These are phyloP conservation scores for Magallana gigas DNA, from an alignment of 1,140 invertebrate species.

Conservation along the genomic window DNA sequence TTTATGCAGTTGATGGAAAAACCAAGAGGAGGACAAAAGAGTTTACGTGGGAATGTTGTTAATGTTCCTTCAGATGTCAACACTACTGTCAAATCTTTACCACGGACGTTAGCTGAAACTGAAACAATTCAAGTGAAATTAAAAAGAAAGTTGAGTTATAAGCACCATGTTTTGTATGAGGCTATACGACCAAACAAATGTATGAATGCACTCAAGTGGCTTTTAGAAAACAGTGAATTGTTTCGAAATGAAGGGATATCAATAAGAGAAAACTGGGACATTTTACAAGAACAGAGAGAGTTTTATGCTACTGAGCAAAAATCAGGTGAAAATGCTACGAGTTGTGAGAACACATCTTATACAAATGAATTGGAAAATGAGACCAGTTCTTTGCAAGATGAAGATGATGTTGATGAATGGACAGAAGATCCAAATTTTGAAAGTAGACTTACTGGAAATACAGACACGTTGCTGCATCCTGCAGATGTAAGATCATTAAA, in stretches of 20 bases:
- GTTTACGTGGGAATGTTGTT: slow-evolving; percentile 55
- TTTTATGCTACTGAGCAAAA: slow-evolving; percentile 10
- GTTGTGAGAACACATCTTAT: neutral
- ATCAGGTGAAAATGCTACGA: neutral
- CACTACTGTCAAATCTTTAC: neutral
- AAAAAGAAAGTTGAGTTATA: slow-evolving; percentile 40
- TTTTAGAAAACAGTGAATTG: slow-evolving; percentile 52
- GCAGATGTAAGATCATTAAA: no score
- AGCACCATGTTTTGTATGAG: slow-evolving; percentile 51
- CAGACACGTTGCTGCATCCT: no score
- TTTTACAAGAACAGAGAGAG: neutral
- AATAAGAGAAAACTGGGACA: slow-evolving; percentile 6
- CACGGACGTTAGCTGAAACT: no score
- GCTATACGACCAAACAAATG: slow-evolving; percentile 53
- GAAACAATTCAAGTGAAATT: no score
- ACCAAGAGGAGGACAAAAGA: slow-evolving; percentile 50
- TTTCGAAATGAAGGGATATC: slow-evolving; percentile 48
- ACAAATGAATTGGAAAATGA: slow-evolving; percentile 14
- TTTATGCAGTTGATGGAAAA: slow-evolving; percentile 59
- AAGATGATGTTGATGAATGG: slow-evolving; percentile 29
- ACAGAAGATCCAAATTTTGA: slow-evolving; percentile 40
- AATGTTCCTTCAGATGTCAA: slow-evolving; percentile 62
- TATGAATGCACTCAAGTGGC: slow-evolving; percentile 41
- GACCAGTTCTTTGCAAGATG: no score
- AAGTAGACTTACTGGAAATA: no score